phyloP scores from a whole-genome alignment of 2,797 vertebrate genomes.

The Rhyacichthys aspro region DNA sequence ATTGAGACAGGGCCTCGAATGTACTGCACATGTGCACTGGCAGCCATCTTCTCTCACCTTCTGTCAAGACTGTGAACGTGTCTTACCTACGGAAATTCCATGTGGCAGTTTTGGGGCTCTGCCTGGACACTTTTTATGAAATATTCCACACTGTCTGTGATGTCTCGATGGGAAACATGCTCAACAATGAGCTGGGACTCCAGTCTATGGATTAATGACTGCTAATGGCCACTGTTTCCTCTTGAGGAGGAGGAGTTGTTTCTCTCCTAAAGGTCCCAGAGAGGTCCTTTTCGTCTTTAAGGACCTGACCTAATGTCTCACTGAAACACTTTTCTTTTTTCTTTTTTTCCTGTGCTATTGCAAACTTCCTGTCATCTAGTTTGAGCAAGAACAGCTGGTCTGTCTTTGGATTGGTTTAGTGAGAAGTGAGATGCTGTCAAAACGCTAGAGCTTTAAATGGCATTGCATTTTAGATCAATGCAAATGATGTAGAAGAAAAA shows the following conservation, averaged over 20 bases:
- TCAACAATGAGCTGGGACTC: constrained; percentile 30
- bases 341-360: constrained; percentile 28
- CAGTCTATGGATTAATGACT: constrained; percentile 45
- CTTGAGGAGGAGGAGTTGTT: constrained; percentile 40
- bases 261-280: constrained; percentile 28
- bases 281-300: constrained; percentile 22
- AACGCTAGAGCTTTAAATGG: constrained; percentile 1
- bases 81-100: constrained; percentile 18
- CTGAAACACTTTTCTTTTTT: constrained; percentile 36
- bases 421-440: constrained; percentile 23
- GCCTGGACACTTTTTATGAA: too few relatives aligned
- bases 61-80: constrained; percentile 20
- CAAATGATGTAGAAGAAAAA: constrained; percentile 7
- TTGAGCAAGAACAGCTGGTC: constrained; percentile 9
- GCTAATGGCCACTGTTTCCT: constrained; percentile 44
- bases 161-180: constrained; percentile 24
- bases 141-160: too few relatives aligned
- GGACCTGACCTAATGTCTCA: constrained; percentile 49
- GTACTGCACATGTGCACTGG: constrained; percentile 26
- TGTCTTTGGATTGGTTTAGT: constrained; percentile 35
- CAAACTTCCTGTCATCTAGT: constrained; percentile 53
- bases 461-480: neutral
- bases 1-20: constrained; percentile 20
- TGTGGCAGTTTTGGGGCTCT: too few relatives aligned
- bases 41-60: constrained; percentile 47